Evolutionary conservation across 30 jellyfish, hydroid and myxozoan species (phyloP), one percentile per base, ranked within the genome.

Genomic region (Pseudorhiza aurosa): DNA sequence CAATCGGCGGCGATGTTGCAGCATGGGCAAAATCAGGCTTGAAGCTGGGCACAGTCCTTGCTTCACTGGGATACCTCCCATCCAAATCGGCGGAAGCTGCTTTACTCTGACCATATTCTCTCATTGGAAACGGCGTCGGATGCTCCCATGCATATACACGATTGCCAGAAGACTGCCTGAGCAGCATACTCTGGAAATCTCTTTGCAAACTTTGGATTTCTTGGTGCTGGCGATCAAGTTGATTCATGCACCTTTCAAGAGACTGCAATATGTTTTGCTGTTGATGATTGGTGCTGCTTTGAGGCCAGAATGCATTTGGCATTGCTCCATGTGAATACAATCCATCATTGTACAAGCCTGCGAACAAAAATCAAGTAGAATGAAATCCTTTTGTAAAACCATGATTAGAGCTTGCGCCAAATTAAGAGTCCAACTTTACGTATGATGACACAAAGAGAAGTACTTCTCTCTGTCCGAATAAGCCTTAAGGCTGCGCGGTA

Each of bases 121-220:
- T 60, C 75, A 28, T 9, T 26, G 8, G 21, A 31, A 8, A 22
- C 5, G 83, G 33, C 17, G 79, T 45, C 4, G 89, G 89, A 29
- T 77, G 50, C 62, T 77, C 89, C 89, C 89, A 77, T 17, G 89
- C 77, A 50, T 77, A 77, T 5, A 63, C 81, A 17, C 82, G 77
- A 25, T 49, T 36, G n/a, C 79, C 45, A 28, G 22, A 36, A 29
- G 68, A 25, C 8, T 68, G 87, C 29, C 63, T 51, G 12, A 77
- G 19, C 29, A 36, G 49, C 81, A 77, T 60, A 6, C 39, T 17
- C 47, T 77, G 89, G 73, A 77, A 77, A 28, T 77, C 89, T 58
- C 72, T 77, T 32, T 77, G 89, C 14, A 77, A 49, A 56, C 57
- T 50, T 36, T 65, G 81, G 17, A 77, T 77, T 68, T 77, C 89